A percentile compares a stretch with the other conserved stretches of the same genome.
phyloP scores from a whole-genome alignment of 2,888 invertebrate genomes.

The Anorthoa munda region DNA sequence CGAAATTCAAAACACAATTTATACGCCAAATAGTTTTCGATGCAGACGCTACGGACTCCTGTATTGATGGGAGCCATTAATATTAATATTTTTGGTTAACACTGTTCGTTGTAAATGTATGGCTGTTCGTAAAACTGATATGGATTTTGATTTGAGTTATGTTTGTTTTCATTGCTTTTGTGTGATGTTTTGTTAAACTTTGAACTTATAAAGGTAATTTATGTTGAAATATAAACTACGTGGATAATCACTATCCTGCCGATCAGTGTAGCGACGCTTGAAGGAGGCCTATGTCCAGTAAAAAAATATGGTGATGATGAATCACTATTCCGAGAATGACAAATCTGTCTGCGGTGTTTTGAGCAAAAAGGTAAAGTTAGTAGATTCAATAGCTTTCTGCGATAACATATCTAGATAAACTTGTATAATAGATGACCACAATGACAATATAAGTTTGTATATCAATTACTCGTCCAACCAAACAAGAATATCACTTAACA shows the following conservation, averaged over 20 bases:
- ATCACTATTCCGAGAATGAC: background rate
- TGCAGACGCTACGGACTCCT: conserved; percentile 39
- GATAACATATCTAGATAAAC: background rate
- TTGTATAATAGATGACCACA: background rate
- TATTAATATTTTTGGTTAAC: conserved; percentile 61
- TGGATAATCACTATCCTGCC: too few species aligned
- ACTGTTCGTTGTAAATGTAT: conserved; percentile 21
- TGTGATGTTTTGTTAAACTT: conserved; percentile 7
- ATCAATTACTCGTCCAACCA: background rate
- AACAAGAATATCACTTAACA: conserved; percentile 26
- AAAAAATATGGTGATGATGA: too few species aligned
- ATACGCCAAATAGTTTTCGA: conserved; percentile 55
- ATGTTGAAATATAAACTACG: background rate
- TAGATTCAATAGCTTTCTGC: background rate
- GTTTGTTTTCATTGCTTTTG: conserved; percentile 21
- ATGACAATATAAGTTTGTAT: background rate
- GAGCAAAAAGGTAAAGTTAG: background rate
- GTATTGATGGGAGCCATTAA: conserved; percentile 60
- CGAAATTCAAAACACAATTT: conserved; percentile 50
- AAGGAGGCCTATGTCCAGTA: too few species aligned
- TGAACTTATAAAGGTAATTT: background rate
- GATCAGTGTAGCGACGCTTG: too few species aligned
- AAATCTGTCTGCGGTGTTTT: background rate
- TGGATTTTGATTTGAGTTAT: conserved; percentile 29
- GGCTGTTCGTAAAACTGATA: conserved; percentile 52